Percentiles rank a stretch among this genome's conserved stretches.
Evolutionary conservation across 2,888 invertebrate genomes (phyloP).

Genomic region (Alcis repandata): DNA sequence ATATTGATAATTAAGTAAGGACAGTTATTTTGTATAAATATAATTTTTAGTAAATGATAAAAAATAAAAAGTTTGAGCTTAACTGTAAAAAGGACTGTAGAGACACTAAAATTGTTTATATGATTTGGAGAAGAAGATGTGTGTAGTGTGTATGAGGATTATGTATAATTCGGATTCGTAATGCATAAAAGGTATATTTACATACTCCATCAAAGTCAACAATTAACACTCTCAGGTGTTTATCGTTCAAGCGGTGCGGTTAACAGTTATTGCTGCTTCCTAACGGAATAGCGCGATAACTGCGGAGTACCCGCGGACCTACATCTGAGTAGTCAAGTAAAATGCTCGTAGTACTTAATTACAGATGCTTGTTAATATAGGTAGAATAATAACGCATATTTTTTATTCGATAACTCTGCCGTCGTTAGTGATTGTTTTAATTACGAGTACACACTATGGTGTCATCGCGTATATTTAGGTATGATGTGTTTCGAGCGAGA

Average conservation of each 20-base stretch:
- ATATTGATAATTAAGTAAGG: background rate
- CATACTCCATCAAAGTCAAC: slow-evolving; percentile 16
- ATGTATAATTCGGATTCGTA: background rate
- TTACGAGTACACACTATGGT: slow-evolving; percentile 28
- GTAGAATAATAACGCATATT: background rate
- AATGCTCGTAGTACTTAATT: background rate
- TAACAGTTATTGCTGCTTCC: slow-evolving; percentile 46
- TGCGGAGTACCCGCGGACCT: slow-evolving; percentile 13
- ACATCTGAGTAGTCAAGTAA: slow-evolving; percentile 1
- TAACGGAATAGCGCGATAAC: slow-evolving; percentile 44
- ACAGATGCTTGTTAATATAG: too few relatives aligned
- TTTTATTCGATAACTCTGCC: slow-evolving; percentile 4
- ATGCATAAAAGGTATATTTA: slow-evolving; percentile 1
- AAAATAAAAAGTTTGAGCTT: background rate
- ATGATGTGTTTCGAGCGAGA: slow-evolving; percentile 41
- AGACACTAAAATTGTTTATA: background rate
- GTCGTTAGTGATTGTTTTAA: slow-evolving; percentile 23
- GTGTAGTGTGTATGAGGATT: background rate
- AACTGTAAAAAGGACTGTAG: background rate
- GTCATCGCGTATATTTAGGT: slow-evolving; percentile 48
- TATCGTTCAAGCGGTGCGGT: slow-evolving; percentile 42
- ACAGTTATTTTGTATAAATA: background rate
- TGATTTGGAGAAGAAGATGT: too few relatives aligned
- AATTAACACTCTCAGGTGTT: slow-evolving; percentile 35
- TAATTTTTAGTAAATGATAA: background rate